Evolutionary conservation across 2,797 vertebrate genomes (phyloP), one percentile per base, ranked within the genome.

Genomic region (Eulemur mongoz): DNA sequence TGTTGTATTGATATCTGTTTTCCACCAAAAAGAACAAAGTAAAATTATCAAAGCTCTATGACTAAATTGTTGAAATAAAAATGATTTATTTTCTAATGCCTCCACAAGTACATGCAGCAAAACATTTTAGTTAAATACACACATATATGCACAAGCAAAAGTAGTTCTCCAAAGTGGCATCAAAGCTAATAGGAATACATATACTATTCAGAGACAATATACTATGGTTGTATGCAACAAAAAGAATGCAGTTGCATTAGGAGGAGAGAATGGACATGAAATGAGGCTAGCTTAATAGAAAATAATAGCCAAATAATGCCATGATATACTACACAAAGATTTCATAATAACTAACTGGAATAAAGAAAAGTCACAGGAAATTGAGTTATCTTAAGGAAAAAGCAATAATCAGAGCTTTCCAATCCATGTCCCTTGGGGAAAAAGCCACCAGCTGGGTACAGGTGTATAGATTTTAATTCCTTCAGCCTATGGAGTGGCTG

Each of bases 241-340:
- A 82, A 96, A 63, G 43, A 94, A 85, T 13, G 13, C 7, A 89
- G 48, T 45, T 93, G 40, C 35, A 89, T 92, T 14, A 90, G 3
- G 82, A 89, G 59, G 2, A 52, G 45, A 72, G 3, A 54, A 13
- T n/a, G 13, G 59, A 89, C 12, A n/a, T n/a, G 63, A 40, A 91
- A 88, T 73, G 35, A 93, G 73, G 20, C 15, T 93, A 89, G 54
- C 23, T 90, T 87, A 84, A 81, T 78, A 87, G 13, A 73, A 90
- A 94, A 79, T 63, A 94, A 85, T n/a, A 48, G 50, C 57, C 35
- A 45, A 80, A 76, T n/a, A 92, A 78, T 27, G 14, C 20, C 50
- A 57, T 40, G 4, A 70, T 38, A 81, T 0, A 70, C 25, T 89
- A 61, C 43, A 73, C 6, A 67, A 40, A 72, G 7, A 52, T 54